phyloP scores from a whole-genome alignment of 2,797 vertebrate genomes.

The Siniperca undulata region DNA sequence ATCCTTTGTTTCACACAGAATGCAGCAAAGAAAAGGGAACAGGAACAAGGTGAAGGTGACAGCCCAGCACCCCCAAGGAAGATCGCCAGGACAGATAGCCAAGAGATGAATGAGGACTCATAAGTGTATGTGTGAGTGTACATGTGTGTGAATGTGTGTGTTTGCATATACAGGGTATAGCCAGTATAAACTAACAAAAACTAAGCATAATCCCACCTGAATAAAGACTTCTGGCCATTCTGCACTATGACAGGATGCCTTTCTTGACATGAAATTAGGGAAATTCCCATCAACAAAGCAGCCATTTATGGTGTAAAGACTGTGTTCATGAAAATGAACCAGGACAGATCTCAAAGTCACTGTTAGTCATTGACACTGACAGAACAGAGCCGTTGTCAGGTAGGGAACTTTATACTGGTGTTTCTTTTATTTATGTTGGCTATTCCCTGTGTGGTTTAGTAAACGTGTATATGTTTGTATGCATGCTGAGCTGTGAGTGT shows the following conservation, averaged over 20 bases:
- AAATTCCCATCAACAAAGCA: conserved; percentile 31
- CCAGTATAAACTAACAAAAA: conserved; percentile 53
- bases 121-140: conserved; percentile 67
- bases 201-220: conserved; percentile 34
- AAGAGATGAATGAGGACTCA: conserved; percentile 91
- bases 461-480: conserved; percentile 52
- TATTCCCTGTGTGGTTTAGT: conserved; percentile 45
- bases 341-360: conserved; percentile 21
- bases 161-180: conserved; percentile 53
- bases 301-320: conserved; percentile 25
- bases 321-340: conserved; percentile 6
- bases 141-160: conserved; percentile 14
- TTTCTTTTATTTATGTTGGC: conserved; percentile 44
- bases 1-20: conserved; percentile 80
- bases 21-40: conserved; percentile 90
- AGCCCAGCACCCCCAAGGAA: conserved; percentile 88
- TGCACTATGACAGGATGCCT: conserved; percentile 25
- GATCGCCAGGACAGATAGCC: conserved; percentile 90
- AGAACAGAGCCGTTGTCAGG: background rate
- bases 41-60: conserved; percentile 87
- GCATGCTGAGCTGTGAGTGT: conserved; percentile 65
- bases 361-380: background rate
- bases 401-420: conserved; percentile 7
- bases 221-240: conserved; percentile 27
- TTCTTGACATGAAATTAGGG: conserved; percentile 32